Evolutionary conservation across 2,888 invertebrate species (phyloP).

Genomic region (Podotricha telesiphe): DNA sequence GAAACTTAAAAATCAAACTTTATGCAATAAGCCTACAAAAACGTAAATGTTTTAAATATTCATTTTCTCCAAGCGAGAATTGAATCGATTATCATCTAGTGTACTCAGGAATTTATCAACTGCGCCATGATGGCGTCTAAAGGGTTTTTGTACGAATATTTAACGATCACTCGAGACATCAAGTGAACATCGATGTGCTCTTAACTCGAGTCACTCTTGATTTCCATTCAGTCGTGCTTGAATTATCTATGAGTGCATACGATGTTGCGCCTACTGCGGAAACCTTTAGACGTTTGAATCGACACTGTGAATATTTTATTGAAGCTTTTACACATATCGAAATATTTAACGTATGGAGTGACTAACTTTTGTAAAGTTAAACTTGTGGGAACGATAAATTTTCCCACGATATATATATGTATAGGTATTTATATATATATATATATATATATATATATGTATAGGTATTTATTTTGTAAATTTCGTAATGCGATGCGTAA

Average conservation of each 20-base stretch:
- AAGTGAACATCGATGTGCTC: slow-evolving; percentile 33
- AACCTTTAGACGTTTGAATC: slow-evolving; percentile 23
- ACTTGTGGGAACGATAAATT: background rate
- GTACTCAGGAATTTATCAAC: too few relatives aligned
- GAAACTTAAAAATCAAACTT: too few relatives aligned
- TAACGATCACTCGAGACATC: slow-evolving; percentile 26
- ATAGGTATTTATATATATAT: too few relatives aligned
- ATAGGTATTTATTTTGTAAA: too few relatives aligned
- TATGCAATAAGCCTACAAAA: too few relatives aligned
- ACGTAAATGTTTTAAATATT: too few relatives aligned
- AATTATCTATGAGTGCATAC: slow-evolving; percentile 38
- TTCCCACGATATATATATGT: background rate
- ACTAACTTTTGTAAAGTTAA: slow-evolving; percentile 7
- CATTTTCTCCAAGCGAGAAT: background rate
- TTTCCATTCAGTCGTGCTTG: slow-evolving; percentile 39
- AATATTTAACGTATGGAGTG: slow-evolving; percentile 21
- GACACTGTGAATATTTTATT: slow-evolving; percentile 23
- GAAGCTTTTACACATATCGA: slow-evolving; percentile 22
- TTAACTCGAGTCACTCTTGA: slow-evolving; percentile 23
- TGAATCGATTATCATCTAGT: too few relatives aligned
- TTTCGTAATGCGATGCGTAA: too few relatives aligned
- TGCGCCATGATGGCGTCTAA: background rate
- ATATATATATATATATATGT: too few relatives aligned
- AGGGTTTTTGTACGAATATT: slow-evolving; percentile 14
- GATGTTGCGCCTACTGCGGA: slow-evolving; percentile 25